Conservation (phyloP, 1,140 invertebrate genomes). For the Lucilia sericata region DNA sequence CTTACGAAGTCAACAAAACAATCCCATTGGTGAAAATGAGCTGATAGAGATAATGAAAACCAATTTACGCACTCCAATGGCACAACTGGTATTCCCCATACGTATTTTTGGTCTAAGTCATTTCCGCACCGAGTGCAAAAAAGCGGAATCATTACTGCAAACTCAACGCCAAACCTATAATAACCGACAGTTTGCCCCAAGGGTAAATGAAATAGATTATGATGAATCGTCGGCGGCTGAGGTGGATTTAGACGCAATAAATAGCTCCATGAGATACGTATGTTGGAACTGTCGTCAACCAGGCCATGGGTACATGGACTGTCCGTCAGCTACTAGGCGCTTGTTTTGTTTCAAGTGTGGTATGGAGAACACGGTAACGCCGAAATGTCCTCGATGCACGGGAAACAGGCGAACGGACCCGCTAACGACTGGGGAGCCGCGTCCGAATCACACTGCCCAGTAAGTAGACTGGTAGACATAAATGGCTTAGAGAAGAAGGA, state of each 20-base stretch:
- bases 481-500: background rate
- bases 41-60: conserved; percentile 15
- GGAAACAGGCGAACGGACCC: background rate
- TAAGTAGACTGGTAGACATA: background rate
- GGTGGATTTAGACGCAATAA: background rate
- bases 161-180: background rate
- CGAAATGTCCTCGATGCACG: background rate
- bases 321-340: background rate
- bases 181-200: background rate
- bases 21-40: background rate
- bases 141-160: background rate
- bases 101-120: background rate
- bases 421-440: background rate
- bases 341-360: background rate
- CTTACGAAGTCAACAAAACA: background rate
- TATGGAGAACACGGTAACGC: background rate
- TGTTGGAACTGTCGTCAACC: background rate
- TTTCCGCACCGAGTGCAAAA: background rate
- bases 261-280: background rate
- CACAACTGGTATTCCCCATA: background rate
- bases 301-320: conserved; percentile 1
- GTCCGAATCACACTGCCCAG: background rate
- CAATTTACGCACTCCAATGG: background rate
- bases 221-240: background rate
- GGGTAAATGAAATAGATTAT: background rate